A percentile compares a stretch with the other conserved stretches of the same genome.
These are phyloP conservation scores for Melieria crassipennis DNA, from an alignment of 2,888 invertebrate genomes.

Conservation along the genomic window DNA sequence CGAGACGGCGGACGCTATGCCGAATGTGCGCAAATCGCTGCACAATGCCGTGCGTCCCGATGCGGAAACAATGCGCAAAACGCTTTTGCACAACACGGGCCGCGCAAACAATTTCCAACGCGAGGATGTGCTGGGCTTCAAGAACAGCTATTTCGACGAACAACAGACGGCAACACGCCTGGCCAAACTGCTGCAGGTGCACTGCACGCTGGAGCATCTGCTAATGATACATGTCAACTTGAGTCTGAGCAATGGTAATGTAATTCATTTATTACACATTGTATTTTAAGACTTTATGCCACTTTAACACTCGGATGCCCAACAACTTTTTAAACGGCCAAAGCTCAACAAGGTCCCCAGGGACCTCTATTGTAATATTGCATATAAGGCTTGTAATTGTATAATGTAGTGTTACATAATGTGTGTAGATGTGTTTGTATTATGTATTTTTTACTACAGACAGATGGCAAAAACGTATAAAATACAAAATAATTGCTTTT, in stretches of 20 bases:
- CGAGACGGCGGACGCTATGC: slow-evolving; percentile 33
- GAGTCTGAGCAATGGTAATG: slow-evolving; percentile 58
- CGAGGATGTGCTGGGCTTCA: slow-evolving; percentile 54
- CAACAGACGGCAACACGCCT: slow-evolving; percentile 51
- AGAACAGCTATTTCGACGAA: slow-evolving; percentile 61
- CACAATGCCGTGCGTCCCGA: slow-evolving; percentile 56
- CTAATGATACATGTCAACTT: slow-evolving; percentile 61
- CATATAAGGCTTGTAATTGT: too few relatives aligned
- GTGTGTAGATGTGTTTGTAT: too few relatives aligned
- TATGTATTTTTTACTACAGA: too few relatives aligned
- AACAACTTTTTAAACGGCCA: too few relatives aligned
- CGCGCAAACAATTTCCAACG: slow-evolving; percentile 43
- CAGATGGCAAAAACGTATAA: too few relatives aligned
- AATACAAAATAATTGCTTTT: too few relatives aligned
- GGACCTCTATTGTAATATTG: too few relatives aligned
- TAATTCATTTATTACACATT: neutral
- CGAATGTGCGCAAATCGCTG: slow-evolving; percentile 62
- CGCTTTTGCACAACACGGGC: slow-evolving; percentile 55
- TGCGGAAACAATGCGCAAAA: slow-evolving; percentile 51
- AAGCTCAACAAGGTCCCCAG: too few relatives aligned
- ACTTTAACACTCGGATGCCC: too few relatives aligned
- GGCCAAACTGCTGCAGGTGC: slow-evolving; percentile 61
- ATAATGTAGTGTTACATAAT: too few relatives aligned
- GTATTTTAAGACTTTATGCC: neutral
- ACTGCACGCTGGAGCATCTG: slow-evolving; percentile 62